These are phyloP conservation scores for Calyptommatus sinebrachiatus DNA, from an alignment of 2,113 vertebrate genomes.

Conservation along the genomic window DNA sequence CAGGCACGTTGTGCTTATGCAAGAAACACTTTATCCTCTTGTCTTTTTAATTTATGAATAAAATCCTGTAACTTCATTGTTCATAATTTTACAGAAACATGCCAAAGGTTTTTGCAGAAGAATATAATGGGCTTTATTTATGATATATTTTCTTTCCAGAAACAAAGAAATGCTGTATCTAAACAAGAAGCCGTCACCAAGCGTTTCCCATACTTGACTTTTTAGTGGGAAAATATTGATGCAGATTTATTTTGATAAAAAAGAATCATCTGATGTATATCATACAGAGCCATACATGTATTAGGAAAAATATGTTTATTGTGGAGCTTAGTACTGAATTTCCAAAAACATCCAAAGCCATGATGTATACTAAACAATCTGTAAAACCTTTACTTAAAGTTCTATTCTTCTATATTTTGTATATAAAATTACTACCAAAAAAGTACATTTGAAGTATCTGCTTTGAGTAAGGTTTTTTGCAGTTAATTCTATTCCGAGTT, in stretches of 20 bases:
- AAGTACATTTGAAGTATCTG: slow-evolving; percentile 35
- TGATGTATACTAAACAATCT: slow-evolving; percentile 47
- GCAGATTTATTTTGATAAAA: slow-evolving; percentile 15
- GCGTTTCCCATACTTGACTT: not conserved
- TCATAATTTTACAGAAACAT: slow-evolving; percentile 51
- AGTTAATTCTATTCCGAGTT: not conserved
- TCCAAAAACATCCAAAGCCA: slow-evolving; percentile 38
- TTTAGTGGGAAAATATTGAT: slow-evolving; percentile 8
- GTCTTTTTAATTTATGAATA: slow-evolving; percentile 36
- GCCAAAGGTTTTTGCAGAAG: slow-evolving; percentile 39
- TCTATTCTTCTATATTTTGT: slow-evolving; percentile 68
- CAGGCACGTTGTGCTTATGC: not conserved
- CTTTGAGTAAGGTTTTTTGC: slow-evolving; percentile 2
- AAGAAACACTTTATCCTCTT: slow-evolving; percentile 20
- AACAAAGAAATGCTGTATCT: slow-evolving; percentile 43
- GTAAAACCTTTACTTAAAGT: slow-evolving; percentile 57
- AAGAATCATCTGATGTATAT: slow-evolving; percentile 3
- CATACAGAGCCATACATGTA: not conserved
- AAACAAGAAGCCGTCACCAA: slow-evolving; percentile 25
- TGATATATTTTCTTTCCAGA: slow-evolving; percentile 39
- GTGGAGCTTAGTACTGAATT: slow-evolving; percentile 37
- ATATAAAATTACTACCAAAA: slow-evolving; percentile 49
- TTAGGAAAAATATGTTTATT: slow-evolving; percentile 21
- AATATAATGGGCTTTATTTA: slow-evolving; percentile 36
- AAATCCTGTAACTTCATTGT: slow-evolving; percentile 36